Evolutionary conservation across 2,113 vertebrate genomes (phyloP), one percentile per base, ranked within the genome.

Genomic region (Tenebrosternarchus preto): DNA sequence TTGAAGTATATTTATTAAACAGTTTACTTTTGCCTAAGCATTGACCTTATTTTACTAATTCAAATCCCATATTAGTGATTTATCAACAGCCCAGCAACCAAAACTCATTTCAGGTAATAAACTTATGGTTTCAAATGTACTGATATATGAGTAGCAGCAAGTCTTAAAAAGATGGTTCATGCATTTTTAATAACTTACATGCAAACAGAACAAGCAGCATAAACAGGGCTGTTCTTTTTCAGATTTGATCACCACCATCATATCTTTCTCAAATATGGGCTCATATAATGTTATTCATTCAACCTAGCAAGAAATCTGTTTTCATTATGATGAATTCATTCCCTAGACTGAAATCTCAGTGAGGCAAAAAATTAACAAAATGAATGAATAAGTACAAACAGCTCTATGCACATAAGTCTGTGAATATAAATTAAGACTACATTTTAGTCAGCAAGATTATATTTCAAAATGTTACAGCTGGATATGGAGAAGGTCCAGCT

Each of bases 291-390:
- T 43, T 43, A 43, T 8, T 43, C 2, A 8, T 5, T 50, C 8
- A 50, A 50, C 43, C 43, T 15, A 50, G 43, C 8, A 36, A 6
- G 6, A 36, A 36, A 36, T 36, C 33, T 36, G 6, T 36, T 36
- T 36, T 36, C 33, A 15, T 50, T 50, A 12, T 15, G 39, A 50
- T 22, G 17, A 50, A 29, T 20, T 16, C 9, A 5, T 64, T 76
- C n/a, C 25, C 24, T 25, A 64, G 25, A 19, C 36, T 46, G 73
- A 36, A 73, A 9, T 64, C 19, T 77, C 57, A 43, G 72, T 24
- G 8, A 75, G 36, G 53, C 3, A 27, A 15, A 15, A 50, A 50
- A 50, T 1, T 15, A 43, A 43, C 6, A 25, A 25, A 19, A 1
- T 3, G 15, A 57, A 73, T 33, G 71, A 20, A 57, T 22, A 73